phyloP scores from a whole-genome alignment of 2,797 vertebrate species.

The Gymnodraco acuticeps region DNA sequence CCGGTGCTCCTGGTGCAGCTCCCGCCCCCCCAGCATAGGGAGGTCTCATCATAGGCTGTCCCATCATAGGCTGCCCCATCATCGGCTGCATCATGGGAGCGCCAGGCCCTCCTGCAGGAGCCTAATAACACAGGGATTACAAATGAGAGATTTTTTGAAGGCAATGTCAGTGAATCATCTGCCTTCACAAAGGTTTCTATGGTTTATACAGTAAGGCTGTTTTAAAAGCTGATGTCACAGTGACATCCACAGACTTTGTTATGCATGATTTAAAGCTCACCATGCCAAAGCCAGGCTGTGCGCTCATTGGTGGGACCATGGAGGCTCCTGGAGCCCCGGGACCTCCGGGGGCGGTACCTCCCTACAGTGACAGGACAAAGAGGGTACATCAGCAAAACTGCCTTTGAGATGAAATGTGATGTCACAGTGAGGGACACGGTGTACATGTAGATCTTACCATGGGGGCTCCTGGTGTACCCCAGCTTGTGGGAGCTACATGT shows the following conservation, averaged over 20 bases:
- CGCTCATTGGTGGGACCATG: conserved; percentile 79
- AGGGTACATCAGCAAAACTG: conserved; percentile 1
- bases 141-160: neutral
- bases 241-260: neutral
- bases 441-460: conserved; percentile 84
- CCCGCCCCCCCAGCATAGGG: conserved; percentile 86
- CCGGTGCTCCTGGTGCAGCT: conserved; percentile 89
- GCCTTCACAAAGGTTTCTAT: neutral
- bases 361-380: conserved; percentile 62
- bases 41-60: conserved; percentile 96
- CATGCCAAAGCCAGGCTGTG: conserved; percentile 92
- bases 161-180: neutral
- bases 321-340: conserved; percentile 79
- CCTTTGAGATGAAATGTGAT: neutral
- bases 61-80: conserved; percentile 91
- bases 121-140: conserved; percentile 72
- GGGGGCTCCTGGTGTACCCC: conserved; percentile 89
- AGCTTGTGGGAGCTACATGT: conserved; percentile 94
- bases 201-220: neutral
- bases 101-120: conserved; percentile 89
- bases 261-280: conserved; percentile 80
- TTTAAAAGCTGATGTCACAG: neutral
- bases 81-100: conserved; percentile 94
- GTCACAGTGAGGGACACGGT: neutral
- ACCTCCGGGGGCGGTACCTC: conserved; percentile 68